Evolutionary conservation across 2,113 vertebrate genomes (phyloP), one percentile per base, ranked within the genome.

Genomic region (Cyprinodon brontotheroides): DNA sequence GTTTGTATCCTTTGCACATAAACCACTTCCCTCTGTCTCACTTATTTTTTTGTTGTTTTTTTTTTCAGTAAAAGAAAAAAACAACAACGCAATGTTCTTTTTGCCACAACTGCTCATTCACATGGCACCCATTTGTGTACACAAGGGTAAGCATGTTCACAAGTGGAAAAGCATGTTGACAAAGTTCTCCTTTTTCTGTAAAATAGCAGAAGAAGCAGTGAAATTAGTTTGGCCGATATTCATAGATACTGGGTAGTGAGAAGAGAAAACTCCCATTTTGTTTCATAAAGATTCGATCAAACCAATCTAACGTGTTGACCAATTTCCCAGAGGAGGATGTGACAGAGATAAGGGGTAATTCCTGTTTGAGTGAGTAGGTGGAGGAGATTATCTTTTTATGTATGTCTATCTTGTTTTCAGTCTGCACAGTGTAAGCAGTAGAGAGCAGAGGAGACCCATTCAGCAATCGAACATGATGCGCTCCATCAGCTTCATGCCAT

Each of bases 391-490:
- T 85, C 81, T 71, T 59, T 41, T 70, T 4, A 38, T 77, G 73
- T 76, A 81, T 86, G 83, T 82, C 87, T 38, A 22, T 86, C 80
- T 81, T 79, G 69, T 86, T 87, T 79, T 86, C 59, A 40, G 72
- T 65, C 77, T 68, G 47, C 65, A 72, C 67, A 47, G 57, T 71
- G 40, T 48, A 20, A 78, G 64, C 73, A 76, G 78, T 79, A 79
- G 60, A 77, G 74, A 91, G 74, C 76, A 53, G 61, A 74, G 70
- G 43, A 87, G 81, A 76, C 67, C 70, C 69, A 75, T 74, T 74
- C 65, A 65, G 74, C 86, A 77, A 83, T 89, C 87, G 85, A 88
- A 87, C 72, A 85, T 82, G 90, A 87, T 86, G 77, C 76, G 71
- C 78, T 86, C 87, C 83, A 86, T 89, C 86, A 83, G 70, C 50